phyloP scores from a whole-genome alignment of 2,888 invertebrate species.

The Cryptophagus acutangulus region DNA sequence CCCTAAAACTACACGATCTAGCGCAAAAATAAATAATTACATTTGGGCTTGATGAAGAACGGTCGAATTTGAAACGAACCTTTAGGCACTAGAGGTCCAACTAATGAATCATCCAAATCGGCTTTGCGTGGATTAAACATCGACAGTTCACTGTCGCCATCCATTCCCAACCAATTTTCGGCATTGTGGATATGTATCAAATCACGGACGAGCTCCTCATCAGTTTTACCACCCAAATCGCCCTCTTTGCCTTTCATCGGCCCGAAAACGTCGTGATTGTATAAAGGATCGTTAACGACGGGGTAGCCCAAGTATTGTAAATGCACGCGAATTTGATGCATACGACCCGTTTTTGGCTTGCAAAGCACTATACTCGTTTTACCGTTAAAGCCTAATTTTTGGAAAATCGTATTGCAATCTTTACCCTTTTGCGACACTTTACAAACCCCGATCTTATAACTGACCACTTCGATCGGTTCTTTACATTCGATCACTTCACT shows the following conservation, averaged over 20 bases:
- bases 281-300: constrained; percentile 94
- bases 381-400: constrained; percentile 81
- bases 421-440: constrained; percentile 91
- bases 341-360: constrained; percentile 92
- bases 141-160: constrained; percentile 78
- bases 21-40: not conserved
- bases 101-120: constrained; percentile 42
- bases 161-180: constrained; percentile 90
- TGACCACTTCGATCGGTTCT: constrained; percentile 89
- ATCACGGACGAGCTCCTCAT: constrained; percentile 82
- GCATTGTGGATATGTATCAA: constrained; percentile 90
- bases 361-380: constrained; percentile 91
- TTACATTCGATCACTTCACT: constrained; percentile 79
- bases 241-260: constrained; percentile 87
- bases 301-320: constrained; percentile 96
- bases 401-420: constrained; percentile 86
- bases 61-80: constrained; percentile 28
- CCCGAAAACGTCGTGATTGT: constrained; percentile 95
- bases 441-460: constrained; percentile 94
- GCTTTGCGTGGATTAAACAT: constrained; percentile 71
- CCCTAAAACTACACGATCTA: constrained; percentile 47
- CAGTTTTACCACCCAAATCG: constrained; percentile 80
- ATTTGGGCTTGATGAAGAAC: not conserved
- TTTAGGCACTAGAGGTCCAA: constrained; percentile 44
- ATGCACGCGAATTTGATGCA: constrained; percentile 99